Evolutionary conservation across 1,140 invertebrate genomes (phyloP).

Genomic region (Pomacea maculata): DNA sequence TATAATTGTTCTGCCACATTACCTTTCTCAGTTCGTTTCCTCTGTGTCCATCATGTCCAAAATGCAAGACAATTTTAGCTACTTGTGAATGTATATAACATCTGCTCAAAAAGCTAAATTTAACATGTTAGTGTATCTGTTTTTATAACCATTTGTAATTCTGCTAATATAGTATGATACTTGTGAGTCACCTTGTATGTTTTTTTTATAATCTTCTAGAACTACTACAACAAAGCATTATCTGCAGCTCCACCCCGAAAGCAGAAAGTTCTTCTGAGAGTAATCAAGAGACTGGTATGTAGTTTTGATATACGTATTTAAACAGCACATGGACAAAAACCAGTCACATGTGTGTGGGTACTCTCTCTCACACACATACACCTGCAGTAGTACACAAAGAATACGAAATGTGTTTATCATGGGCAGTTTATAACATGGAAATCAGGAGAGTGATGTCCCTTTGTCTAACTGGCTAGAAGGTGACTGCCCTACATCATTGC

Average conservation of each 20-base stretch:
- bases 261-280: conserved; percentile 63
- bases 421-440: too few relatives aligned
- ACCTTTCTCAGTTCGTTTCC: background rate
- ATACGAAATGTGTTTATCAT: too few relatives aligned
- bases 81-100: background rate
- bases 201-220: conserved; percentile 41
- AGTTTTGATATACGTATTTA: background rate
- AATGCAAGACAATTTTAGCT: background rate
- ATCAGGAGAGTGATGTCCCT: too few relatives aligned
- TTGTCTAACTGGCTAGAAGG: too few relatives aligned
- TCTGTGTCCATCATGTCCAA: background rate
- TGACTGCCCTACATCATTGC: too few relatives aligned
- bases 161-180: background rate
- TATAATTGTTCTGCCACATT: background rate
- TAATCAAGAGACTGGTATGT: conserved; percentile 64
- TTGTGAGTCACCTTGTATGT: background rate
- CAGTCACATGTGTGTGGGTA: too few relatives aligned
- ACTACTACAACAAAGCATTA: conserved; percentile 59
- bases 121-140: background rate
- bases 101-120: background rate
- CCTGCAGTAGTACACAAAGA: background rate
- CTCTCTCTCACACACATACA: background rate
- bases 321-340: too few relatives aligned
- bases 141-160: background rate
- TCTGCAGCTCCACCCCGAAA: conserved; percentile 59